Evolutionary conservation across 2,888 invertebrate species (phyloP), one percentile per base, ranked within the genome.

Genomic region (Philereme transversata): DNA sequence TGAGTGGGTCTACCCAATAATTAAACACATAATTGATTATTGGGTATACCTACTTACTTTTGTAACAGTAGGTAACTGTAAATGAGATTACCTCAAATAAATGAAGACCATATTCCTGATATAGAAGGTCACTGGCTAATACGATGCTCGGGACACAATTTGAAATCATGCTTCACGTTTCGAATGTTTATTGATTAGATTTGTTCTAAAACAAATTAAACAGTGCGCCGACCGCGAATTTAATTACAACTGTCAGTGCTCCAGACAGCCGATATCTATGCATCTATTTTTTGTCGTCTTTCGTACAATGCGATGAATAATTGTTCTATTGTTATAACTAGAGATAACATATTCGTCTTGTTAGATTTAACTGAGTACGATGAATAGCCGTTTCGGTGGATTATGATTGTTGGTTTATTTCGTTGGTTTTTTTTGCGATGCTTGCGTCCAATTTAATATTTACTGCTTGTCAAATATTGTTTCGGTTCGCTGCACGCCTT

Each of bases 401-500:
- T 83, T 84, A 82, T 83, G 79, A 81, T 78, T 80, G 80, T 78
- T 75, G 70, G 74, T 72, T 77, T 75, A 77, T 74, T 74, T 74
- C 75, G 57, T 71, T 77, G 46, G 61, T 69, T 1, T 84, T n/a
- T 85, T 85, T 84, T 82, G 78, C 75, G 74, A 82, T 82, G 78
- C 80, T 82, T 82, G 79, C 80, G 74, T 79, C 80, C 80, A 84
- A 84, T 86, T 86, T 86, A 80, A 84, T 85, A 86, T 88, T 87
- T 84, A 88, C 83, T 81, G 85, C 86, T 81, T 83, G 83, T 84
- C 83, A 86, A 88, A 84, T 82, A 86, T 84, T 84, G 86, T 85
- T 83, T 76, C 61, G 67, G 65, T 77, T 71, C 73, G 69, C 69
- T 78, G 77, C 77, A 79, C 83, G 81, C 82, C 82, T 80, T 74